phyloP scores from a whole-genome alignment of 1,140 invertebrate genomes.

The Coelopa frigida region DNA sequence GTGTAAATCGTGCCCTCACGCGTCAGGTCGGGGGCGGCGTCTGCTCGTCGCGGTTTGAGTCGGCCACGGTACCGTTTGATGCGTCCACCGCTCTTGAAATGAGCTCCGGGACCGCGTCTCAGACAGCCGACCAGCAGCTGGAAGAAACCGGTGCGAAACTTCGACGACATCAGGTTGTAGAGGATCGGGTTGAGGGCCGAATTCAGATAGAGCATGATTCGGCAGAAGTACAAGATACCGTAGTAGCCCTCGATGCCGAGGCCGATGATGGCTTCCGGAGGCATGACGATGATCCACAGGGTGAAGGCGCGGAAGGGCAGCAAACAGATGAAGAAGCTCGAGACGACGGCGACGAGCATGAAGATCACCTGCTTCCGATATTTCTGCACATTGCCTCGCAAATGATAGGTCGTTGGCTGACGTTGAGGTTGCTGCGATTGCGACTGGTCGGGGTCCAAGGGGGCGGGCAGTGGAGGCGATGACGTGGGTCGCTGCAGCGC shows the following conservation, averaged over 20 bases:
- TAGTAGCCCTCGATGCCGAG: slow-evolving; percentile 72
- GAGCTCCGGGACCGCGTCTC: not conserved
- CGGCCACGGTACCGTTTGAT: not conserved
- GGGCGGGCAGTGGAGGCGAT: not conserved
- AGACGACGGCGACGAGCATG: slow-evolving; percentile 78
- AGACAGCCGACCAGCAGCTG: slow-evolving; percentile 43
- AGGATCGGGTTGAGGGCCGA: slow-evolving; percentile 81
- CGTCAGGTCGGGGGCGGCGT: too few species aligned
- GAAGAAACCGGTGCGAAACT: slow-evolving; percentile 73
- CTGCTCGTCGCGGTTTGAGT: not conserved
- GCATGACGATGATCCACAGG: slow-evolving; percentile 68
- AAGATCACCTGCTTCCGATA: slow-evolving; percentile 66
- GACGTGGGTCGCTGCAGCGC: slow-evolving; percentile 28
- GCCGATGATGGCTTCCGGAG: slow-evolving; percentile 51
- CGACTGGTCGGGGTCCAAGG: too few species aligned
- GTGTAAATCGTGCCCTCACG: slow-evolving; percentile 37
- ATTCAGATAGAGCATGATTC: slow-evolving; percentile 78
- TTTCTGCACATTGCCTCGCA: slow-evolving; percentile 40
- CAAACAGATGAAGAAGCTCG: slow-evolving; percentile 79
- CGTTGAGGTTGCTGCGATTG: not conserved
- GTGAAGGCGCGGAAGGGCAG: slow-evolving; percentile 76
- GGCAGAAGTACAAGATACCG: slow-evolving; percentile 71
- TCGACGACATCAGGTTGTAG: slow-evolving; percentile 80
- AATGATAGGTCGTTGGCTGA: slow-evolving; percentile 18
- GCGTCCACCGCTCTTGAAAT: too few species aligned